A percentile compares a stretch with the other conserved stretches of the same genome.
Conservation (phyloP, 2,888 invertebrate genomes). For the Caenorhabditis sulstoni region DNA sequence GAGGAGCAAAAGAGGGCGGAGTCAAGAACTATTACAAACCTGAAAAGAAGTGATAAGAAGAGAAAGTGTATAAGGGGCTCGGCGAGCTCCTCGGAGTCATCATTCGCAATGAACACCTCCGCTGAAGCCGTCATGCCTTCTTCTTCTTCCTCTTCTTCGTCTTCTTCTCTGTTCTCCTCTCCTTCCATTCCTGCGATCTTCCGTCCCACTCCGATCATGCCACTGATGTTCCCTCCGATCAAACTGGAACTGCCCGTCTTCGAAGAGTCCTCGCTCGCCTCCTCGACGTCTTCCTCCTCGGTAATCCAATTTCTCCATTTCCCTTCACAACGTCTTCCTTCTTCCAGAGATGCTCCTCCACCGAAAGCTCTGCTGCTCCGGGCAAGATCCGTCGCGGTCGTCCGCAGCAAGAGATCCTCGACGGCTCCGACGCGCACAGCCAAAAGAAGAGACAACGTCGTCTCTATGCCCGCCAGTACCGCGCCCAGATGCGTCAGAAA, state of each 20-base stretch:
- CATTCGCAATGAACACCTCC: not conserved
- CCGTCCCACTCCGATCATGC: constrained; percentile 48
- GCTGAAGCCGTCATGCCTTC: not conserved
- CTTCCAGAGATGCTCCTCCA: constrained; percentile 59
- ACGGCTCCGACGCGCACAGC: constrained; percentile 66
- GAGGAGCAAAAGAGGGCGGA: constrained; percentile 37
- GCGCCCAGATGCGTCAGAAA: constrained; percentile 67
- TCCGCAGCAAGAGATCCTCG: constrained; percentile 71
- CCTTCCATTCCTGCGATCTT: constrained; percentile 12
- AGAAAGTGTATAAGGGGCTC: not conserved
- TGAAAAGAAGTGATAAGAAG: constrained; percentile 24
- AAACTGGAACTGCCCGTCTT: constrained; percentile 18
- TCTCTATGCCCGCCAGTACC: constrained; percentile 68
- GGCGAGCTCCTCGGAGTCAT: not conserved
- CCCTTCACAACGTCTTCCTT: not conserved
- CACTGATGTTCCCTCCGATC: constrained; percentile 8
- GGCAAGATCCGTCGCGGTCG: constrained; percentile 62
- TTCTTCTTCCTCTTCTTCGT: constrained; percentile 1
- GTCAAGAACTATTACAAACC: constrained; percentile 25
- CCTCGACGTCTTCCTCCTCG: constrained; percentile 30
- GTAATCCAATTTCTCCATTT: constrained; percentile 16
- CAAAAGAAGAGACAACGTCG: constrained; percentile 67
- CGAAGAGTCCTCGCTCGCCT: constrained; percentile 14
- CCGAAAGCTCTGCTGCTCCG: constrained; percentile 39
- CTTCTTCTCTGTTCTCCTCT: not conserved